Conservation (phyloP, 1,140 invertebrate species). For the Hycleus phaleratus region DNA sequence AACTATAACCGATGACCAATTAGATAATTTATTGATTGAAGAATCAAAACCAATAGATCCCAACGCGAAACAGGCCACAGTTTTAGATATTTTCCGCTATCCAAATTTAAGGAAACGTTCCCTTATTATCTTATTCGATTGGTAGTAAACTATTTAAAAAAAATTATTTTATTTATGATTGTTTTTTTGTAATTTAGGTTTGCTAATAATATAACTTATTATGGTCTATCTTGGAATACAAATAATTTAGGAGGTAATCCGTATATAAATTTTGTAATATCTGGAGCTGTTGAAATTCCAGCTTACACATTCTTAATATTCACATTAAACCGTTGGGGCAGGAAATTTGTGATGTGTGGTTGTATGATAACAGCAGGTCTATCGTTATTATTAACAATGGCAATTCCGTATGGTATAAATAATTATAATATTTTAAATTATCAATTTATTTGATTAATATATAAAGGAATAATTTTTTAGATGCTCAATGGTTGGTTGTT, state of each 20-base stretch:
- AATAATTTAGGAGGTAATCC: slow-evolving; percentile 65
- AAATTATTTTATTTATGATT: not conserved
- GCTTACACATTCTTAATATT: slow-evolving; percentile 64
- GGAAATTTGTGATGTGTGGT: slow-evolving; percentile 59
- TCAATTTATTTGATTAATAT: slow-evolving; percentile 10
- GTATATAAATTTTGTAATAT: slow-evolving; percentile 69
- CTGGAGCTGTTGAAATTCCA: slow-evolving; percentile 68
- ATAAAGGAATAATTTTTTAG: slow-evolving; percentile 39
- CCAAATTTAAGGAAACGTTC: slow-evolving; percentile 63
- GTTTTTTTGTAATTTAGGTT: slow-evolving; percentile 49
- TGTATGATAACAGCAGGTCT: slow-evolving; percentile 62
- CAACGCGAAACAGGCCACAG: slow-evolving; percentile 45
- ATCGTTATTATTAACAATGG: slow-evolving; percentile 50
- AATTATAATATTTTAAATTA: slow-evolving; percentile 1
- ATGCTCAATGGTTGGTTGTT: slow-evolving; percentile 52
- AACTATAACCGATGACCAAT: slow-evolving; percentile 46
- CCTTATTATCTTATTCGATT: slow-evolving; percentile 68
- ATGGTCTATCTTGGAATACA: slow-evolving; percentile 73
- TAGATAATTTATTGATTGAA: slow-evolving; percentile 47
- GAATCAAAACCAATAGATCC: slow-evolving; percentile 34
- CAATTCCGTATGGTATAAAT: slow-evolving; percentile 50
- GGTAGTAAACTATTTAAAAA: slow-evolving; percentile 44
- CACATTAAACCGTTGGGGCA: slow-evolving; percentile 63
- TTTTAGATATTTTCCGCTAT: slow-evolving; percentile 64
- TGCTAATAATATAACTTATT: slow-evolving; percentile 71